Evolutionary conservation across 2,113 vertebrate species (phyloP).

Genomic region (Siniperca chuatsi): DNA sequence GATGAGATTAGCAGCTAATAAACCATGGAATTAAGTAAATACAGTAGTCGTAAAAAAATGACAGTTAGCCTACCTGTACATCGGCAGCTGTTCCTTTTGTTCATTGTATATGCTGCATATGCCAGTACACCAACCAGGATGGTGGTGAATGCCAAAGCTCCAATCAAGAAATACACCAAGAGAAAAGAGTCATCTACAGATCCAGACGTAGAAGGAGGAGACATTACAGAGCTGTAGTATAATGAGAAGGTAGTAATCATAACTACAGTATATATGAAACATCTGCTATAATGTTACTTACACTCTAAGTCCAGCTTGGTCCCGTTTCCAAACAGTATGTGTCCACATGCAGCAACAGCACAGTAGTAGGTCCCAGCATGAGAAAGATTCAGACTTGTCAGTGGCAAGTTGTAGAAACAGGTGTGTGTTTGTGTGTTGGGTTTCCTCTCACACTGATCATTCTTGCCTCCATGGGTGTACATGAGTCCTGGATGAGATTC

Average conservation of each 20-base stretch:
- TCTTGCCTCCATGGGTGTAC: not conserved
- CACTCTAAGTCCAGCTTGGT: constrained; percentile 19
- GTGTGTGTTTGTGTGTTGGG: not conserved
- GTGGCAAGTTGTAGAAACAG: not conserved
- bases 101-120: not conserved
- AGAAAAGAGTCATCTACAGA: not conserved
- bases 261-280: not conserved
- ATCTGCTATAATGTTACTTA: not conserved
- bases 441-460: not conserved
- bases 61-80: constrained; percentile 16
- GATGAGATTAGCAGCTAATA: not conserved
- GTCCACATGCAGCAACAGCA: constrained; percentile 63
- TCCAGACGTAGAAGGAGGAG: not conserved
- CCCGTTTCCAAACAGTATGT: constrained; percentile 61
- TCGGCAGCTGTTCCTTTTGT: not conserved
- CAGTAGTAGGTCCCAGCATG: constrained; percentile 54
- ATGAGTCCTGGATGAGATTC: constrained; percentile 24
- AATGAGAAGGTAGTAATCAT: too few relatives aligned
- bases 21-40: not conserved
- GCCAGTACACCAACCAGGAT: not conserved
- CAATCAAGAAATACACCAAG: constrained; percentile 31
- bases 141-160: constrained; percentile 24
- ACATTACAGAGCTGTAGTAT: not conserved
- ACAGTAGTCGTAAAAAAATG: too few relatives aligned
- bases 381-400: not conserved